These are phyloP conservation scores for Polyommatus icarus DNA, from an alignment of 2,888 invertebrate genomes.

Conservation along the genomic window DNA sequence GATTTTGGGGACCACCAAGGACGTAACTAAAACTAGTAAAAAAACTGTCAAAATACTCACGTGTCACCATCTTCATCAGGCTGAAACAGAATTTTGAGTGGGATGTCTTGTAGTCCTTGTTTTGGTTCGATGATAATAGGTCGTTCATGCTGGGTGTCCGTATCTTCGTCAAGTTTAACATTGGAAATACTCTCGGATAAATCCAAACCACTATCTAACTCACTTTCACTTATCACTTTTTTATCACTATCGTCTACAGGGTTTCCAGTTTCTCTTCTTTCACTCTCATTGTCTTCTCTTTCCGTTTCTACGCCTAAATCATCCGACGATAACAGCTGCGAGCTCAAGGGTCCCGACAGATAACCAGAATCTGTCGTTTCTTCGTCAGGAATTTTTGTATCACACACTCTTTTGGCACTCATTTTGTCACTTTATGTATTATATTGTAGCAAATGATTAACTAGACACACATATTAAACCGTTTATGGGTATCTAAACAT, in stretches of 20 bases:
- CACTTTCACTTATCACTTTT: conserved; percentile 52
- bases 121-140: conserved; percentile 45
- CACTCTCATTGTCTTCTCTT: conserved; percentile 44
- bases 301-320: conserved; percentile 37
- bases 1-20: too few species aligned
- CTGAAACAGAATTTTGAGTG: conserved; percentile 85
- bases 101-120: conserved; percentile 51
- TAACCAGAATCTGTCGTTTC: conserved; percentile 66
- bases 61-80: conserved; percentile 94
- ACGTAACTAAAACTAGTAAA: conserved; percentile 27
- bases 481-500: conserved; percentile 55
- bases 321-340: conserved; percentile 45
- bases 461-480: conserved; percentile 41
- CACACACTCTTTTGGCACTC: conserved; percentile 68
- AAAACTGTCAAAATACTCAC: conserved; percentile 78
- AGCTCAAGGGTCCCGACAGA: conserved; percentile 57
- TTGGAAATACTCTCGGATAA: conserved; percentile 83
- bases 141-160: conserved; percentile 41
- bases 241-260: conserved; percentile 45
- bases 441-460: conserved; percentile 40
- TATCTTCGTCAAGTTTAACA: conserved; percentile 59
- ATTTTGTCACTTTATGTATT: conserved; percentile 54
- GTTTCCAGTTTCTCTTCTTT: conserved; percentile 38
- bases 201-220: conserved; percentile 82
- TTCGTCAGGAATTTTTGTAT: conserved; percentile 60